Base-by-base conservation (phyloP, 2,888 invertebrate species). In the Drosophila melanocephala region DNA sequence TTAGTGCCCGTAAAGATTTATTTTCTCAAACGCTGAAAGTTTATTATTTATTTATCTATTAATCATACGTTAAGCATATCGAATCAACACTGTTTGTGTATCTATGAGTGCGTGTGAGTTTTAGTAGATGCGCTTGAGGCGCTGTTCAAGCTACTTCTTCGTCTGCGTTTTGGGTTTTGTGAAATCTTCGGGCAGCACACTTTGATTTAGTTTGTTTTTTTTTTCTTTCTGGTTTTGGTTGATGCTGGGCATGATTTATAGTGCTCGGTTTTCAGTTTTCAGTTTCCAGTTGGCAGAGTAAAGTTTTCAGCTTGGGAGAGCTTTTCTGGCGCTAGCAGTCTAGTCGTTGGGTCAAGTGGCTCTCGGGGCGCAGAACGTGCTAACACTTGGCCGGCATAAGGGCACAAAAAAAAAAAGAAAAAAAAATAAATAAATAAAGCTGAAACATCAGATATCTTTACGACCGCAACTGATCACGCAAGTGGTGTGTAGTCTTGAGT, bases 381-480 rank as follows among this genome's bases (percentile, higher is more conserved):
- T 67, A 90, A 90, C 90, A 90, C 90, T 90, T 74, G n/a, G 12
- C 44, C 39, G 75, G 57, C 67, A 39, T 10, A 58, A 44, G 39
- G 63, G 55, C 42, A 44, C 44, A 22, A 44, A 44, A 22, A 7
- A 3, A 39, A 19, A 1, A 44, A 5, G 5, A 39, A 42, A 39
- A 19, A 9, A 12, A 22, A 51, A 33, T 35, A 28, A 19, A 28
- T 19, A 28, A 16, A n/a, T n/a, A n/a, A 52, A 65, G 47, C 39
- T 42, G 37, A 57, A 37, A 26, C 52, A 26, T 26, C 30, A 57
- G 47, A 62, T 33, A 68, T 68, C 59, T 73, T 81, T 78, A 80
- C 56, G 68, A 57, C 66, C 81, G 59, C 81, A 79, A 66, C 87
- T 69, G 85, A 87, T 82, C 87, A 88, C 91, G 89, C 87, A 84